These are phyloP conservation scores for Acronicta psi DNA, from an alignment of 2,888 invertebrate genomes.

Conservation along the genomic window DNA sequence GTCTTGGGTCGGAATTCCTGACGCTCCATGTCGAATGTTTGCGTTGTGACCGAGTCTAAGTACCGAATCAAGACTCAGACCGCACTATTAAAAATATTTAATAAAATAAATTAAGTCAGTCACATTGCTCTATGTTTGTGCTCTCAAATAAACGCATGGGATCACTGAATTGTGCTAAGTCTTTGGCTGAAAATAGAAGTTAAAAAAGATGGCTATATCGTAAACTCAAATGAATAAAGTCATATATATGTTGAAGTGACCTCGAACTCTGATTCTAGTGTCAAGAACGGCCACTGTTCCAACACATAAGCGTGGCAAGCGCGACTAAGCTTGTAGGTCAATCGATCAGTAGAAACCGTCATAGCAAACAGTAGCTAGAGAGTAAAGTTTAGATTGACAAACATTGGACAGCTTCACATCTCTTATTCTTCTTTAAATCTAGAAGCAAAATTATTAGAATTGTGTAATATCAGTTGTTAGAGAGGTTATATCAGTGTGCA, in stretches of 20 bases:
- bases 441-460: too few relatives aligned
- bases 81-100: too few relatives aligned
- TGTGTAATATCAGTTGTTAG: too few relatives aligned
- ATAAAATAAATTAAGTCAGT: too few relatives aligned
- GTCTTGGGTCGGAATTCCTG: conserved; percentile 12
- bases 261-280: not conserved
- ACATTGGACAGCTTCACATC: not conserved
- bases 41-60: conserved; percentile 17
- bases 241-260: not conserved
- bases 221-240: not conserved
- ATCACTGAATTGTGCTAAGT: too few relatives aligned
- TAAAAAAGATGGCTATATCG: too few relatives aligned
- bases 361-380: not conserved
- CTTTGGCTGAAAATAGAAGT: too few relatives aligned
- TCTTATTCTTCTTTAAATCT: too few relatives aligned
- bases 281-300: conserved; percentile 1
- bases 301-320: not conserved
- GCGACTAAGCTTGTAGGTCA: not conserved
- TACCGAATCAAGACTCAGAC: not conserved
- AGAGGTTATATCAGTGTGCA: too few relatives aligned
- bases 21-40: conserved; percentile 23
- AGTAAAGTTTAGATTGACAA: not conserved
- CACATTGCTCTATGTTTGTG: too few relatives aligned
- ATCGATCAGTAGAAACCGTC: not conserved
- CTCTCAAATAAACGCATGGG: too few relatives aligned